These are phyloP conservation scores for Ptychoptera contaminata DNA, from an alignment of 2,888 invertebrate species.

Conservation along the genomic window DNA sequence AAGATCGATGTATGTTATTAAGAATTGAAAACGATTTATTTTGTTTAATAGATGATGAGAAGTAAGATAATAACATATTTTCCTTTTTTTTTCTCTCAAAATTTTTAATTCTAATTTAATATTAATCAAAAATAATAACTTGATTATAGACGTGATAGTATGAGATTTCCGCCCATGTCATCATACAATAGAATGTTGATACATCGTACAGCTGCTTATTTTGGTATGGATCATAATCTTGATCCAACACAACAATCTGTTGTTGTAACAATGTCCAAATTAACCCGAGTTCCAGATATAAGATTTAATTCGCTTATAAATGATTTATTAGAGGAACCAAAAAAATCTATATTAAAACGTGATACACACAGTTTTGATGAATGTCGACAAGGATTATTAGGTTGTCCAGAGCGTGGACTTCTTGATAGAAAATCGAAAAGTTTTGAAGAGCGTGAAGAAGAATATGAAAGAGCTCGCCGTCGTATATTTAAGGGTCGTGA, in stretches of 20 bases:
- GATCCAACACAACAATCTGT: constrained; percentile 70
- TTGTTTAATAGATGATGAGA: constrained; percentile 64
- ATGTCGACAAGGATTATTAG: constrained; percentile 33
- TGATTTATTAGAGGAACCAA: constrained; percentile 35
- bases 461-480: constrained; percentile 69
- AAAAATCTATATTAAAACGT: constrained; percentile 70
- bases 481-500: constrained; percentile 53
- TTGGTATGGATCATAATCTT: constrained; percentile 87
- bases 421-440: constrained; percentile 63
- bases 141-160: constrained; percentile 46
- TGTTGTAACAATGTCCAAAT: constrained; percentile 62
- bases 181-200: constrained; percentile 94
- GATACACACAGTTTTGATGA: constrained; percentile 71
- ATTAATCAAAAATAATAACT: background rate
- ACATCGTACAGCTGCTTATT: constrained; percentile 84
- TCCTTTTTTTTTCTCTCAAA: background rate
- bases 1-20: constrained; percentile 71
- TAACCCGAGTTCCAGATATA: constrained; percentile 30
- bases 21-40: constrained; percentile 79
- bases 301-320: constrained; percentile 7
- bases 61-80: constrained; percentile 35
- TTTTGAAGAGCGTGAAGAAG: constrained; percentile 81
- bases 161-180: constrained; percentile 82
- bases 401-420: constrained; percentile 45
- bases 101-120: background rate